Evolutionary conservation across 2,888 invertebrate genomes (phyloP), one percentile per base, ranked within the genome.

Genomic region (Oasisia sp.): DNA sequence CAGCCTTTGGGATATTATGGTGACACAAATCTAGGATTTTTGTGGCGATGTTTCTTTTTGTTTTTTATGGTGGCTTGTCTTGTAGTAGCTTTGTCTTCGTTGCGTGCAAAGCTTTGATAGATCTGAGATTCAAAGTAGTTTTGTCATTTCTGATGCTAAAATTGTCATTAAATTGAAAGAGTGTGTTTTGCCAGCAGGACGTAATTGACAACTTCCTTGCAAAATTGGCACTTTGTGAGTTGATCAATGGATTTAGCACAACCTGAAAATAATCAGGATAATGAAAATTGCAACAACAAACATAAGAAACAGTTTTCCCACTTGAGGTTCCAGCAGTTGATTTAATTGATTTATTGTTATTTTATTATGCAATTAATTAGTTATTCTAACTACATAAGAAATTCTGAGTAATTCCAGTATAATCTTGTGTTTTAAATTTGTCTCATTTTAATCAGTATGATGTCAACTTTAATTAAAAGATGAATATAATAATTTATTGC

Each of bases 131-230:
- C 74, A 74, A 74, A 74, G 74, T 74, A 74, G 27, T 74, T 74
- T 74, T 74, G 74, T 74, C 74, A 74, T 74, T 74, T 74, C n/a
- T 74, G n/a, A 74, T 74, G 74, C 74, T 74, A 74, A 74, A 74
- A 74, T 74, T 74, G 74, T 74, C 74, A 74, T 74, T 74, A 74
- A 74, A 74, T 74, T 74, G 74, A 74, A 74, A 74, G 74, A 27
- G 74, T 74, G n/a, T 74, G 74, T 74, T 27, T 7, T 7, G 27
- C 19, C 74, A 74, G 27, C 27, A 74, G 27, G 74, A 27, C 19
- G 27, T 74, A 74, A 74, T 74, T 74, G 74, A 74, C 74, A 74
- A 19, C 74, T 74, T 74, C 74, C 74, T 74, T 74, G 74, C 74
- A 74, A 74, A 27, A 74, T 74, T 74, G 74, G 74, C 74, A 74